These are phyloP conservation scores for Atlantisia rogersi DNA, from an alignment of 2,113 vertebrate species.

Conservation along the genomic window DNA sequence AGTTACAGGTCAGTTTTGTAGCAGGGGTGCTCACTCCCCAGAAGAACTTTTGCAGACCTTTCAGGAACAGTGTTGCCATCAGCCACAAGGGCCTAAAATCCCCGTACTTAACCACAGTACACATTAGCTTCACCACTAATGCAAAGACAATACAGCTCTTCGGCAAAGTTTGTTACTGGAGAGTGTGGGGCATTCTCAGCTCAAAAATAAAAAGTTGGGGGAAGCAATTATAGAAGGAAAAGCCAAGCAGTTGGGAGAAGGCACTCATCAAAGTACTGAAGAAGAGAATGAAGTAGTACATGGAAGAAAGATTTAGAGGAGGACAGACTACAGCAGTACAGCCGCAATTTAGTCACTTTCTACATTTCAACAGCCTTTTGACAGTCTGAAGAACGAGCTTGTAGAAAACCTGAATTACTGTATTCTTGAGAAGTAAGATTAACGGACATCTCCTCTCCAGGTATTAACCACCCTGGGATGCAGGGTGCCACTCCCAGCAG, in stretches of 20 bases:
- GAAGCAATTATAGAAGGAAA: background rate
- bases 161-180: background rate
- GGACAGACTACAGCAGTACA: background rate
- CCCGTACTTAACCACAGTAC: background rate
- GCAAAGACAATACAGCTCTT: background rate
- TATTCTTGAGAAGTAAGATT: background rate
- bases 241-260: background rate
- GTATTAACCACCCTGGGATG: background rate
- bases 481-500: background rate
- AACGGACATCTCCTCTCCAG: background rate
- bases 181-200: background rate
- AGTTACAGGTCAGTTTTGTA: background rate
- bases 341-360: background rate
- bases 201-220: background rate
- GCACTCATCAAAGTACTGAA: background rate
- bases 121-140: background rate
- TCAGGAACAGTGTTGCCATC: background rate
- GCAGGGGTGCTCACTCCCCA: background rate
- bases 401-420: background rate
- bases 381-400: background rate
- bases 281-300: background rate
- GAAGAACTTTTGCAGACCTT: background rate
- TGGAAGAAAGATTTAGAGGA: background rate
- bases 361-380: background rate
- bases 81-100: background rate